Conservation (phyloP, 2,113 vertebrate genomes). For the Cephalophus harveyi region DNA sequence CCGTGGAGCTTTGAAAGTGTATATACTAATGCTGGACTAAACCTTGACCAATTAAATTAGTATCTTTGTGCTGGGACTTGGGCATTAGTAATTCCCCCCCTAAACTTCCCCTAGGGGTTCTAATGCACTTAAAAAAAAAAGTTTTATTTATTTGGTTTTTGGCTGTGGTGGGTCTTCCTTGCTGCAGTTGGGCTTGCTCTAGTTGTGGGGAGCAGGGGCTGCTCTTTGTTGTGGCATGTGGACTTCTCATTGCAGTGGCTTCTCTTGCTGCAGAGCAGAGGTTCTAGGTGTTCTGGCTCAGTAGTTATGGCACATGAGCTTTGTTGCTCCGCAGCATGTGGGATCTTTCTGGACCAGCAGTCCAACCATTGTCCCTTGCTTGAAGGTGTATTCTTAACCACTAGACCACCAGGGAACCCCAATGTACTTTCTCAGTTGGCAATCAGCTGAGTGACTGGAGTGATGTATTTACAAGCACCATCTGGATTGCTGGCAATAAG, state of each 20-base stretch:
- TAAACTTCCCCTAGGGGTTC: background rate
- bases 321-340: background rate
- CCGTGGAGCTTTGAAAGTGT: background rate
- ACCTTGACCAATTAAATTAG: background rate
- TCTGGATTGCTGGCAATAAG: background rate
- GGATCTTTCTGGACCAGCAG: background rate
- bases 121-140: background rate
- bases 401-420: background rate
- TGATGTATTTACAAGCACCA: background rate
- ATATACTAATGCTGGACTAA: background rate
- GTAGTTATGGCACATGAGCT: background rate
- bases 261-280: background rate
- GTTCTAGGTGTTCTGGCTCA: background rate
- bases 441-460: background rate
- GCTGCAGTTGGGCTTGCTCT: background rate
- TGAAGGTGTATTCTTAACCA: background rate
- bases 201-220: background rate
- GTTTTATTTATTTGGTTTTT: background rate
- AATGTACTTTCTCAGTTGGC: background rate
- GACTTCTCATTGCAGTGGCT: background rate
- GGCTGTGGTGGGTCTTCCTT: background rate
- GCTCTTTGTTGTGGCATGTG: background rate
- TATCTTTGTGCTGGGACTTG: background rate
- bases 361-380: background rate
- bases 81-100: background rate